Evolutionary conservation across 1,140 invertebrate genomes (phyloP), one percentile per base, ranked within the genome.

Genomic region (Zaprionus gabonicus): DNA sequence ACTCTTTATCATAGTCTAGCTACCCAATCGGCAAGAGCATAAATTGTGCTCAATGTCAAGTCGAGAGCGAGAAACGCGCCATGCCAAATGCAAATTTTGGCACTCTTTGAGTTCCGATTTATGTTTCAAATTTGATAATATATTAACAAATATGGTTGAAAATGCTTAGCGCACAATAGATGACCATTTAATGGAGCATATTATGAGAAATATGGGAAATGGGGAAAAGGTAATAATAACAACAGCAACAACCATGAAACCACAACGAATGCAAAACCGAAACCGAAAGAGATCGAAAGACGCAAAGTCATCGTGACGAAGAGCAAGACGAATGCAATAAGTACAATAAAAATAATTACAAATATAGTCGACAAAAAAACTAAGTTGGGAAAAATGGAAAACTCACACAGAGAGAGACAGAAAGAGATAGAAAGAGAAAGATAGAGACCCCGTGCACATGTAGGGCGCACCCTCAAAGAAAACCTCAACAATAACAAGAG

Each of bases 271-370:
- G 36, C 49, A 62, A 41, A 62, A 55, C 46, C 46, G 66, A 68
- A 68, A 31, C 38, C 38, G 34, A 60, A 62, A 46, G 17, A 17
- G n/a, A 46, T 46, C 15, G 38, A 15, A 41, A 44, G 41, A 23
- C 46, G 66, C 51, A 20, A 75, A 74, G 66, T 81, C 78, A 81
- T 60, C 66, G 63, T 81, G 78, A 81, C 75, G 64, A 31, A 36
- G n/a, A 70, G 55, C 63, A 44, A 73, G 27, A 34, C 12, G 36
- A 9, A 59, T 53, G 60, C 60, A 64, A 77, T 67, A 73, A 68
- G 31, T 74, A 80, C 78, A 78, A 75, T 75, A 74, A 71, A 73
- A 78, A 66, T 80, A 78, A 80, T 80, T 77, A 80, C 78, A 69
- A 80, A 77, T 77, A 74, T 71, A 76, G 72, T 68, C 68, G 56